Percentiles rank a stretch among this genome's conserved stretches.
Conservation (phyloP, 1,140 invertebrate genomes). For the Drosophila tsacasi region DNA sequence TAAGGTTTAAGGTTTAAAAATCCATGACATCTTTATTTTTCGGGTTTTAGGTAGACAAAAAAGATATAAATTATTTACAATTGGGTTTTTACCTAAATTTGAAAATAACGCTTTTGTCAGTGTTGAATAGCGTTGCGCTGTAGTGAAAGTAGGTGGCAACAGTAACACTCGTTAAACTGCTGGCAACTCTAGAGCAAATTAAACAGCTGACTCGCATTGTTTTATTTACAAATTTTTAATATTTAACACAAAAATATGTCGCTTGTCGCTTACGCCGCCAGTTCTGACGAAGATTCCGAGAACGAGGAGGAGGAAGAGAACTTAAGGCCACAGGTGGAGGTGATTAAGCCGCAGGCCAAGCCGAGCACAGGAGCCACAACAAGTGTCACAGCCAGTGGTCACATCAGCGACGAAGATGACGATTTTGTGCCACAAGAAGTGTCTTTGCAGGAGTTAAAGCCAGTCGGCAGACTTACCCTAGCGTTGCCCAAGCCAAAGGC, state of each 20-base stretch:
- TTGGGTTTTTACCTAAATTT: neutral
- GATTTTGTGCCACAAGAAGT: slow-evolving; percentile 70
- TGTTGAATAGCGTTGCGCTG: slow-evolving; percentile 11
- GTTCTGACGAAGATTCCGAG: slow-evolving; percentile 77
- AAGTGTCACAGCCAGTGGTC: slow-evolving; percentile 38
- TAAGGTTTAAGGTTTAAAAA: neutral
- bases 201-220: slow-evolving; percentile 15
- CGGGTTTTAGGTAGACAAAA: neutral
- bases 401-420: slow-evolving; percentile 80
- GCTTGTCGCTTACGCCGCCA: slow-evolving; percentile 81
- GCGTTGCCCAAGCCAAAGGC: slow-evolving; percentile 68
- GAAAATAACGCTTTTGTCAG: neutral
- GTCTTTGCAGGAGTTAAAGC: slow-evolving; percentile 47
- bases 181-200: slow-evolving; percentile 7
- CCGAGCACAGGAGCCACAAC: neutral
- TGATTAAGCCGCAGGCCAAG: slow-evolving; percentile 21
- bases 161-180: neutral
- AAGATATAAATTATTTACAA: neutral
- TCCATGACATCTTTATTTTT: neutral
- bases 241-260: slow-evolving; percentile 57
- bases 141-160: too few species aligned
- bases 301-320: slow-evolving; percentile 56
- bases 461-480: slow-evolving; percentile 25
- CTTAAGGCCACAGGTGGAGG: slow-evolving; percentile 19
- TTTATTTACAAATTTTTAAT: slow-evolving; percentile 3